These are phyloP conservation scores for Dicerorhinus sumatrensis DNA, from an alignment of 2,113 vertebrate species.

Conservation along the genomic window DNA sequence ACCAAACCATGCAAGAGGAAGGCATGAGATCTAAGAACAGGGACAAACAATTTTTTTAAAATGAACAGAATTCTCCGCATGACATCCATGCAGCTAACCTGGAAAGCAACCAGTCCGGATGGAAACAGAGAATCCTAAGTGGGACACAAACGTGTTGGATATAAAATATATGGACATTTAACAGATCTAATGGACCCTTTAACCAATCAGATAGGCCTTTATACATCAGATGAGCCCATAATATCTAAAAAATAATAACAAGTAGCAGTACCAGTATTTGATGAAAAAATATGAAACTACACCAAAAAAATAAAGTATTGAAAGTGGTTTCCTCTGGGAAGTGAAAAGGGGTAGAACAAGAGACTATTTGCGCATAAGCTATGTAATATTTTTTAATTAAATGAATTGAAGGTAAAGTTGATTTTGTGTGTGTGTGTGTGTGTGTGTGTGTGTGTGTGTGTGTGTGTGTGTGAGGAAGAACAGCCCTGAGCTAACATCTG, in stretches of 20 bases:
- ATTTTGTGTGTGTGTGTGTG: background rate
- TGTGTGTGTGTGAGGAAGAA: no score
- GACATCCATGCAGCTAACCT: background rate
- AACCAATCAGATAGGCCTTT: no score
- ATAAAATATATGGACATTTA: background rate
- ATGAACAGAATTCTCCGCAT: background rate
- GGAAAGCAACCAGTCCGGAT: background rate
- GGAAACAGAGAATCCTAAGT: background rate
- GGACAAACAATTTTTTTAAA: background rate
- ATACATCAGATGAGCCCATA: background rate
- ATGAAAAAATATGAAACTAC: background rate
- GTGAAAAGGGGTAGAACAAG: background rate
- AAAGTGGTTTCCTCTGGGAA: background rate
- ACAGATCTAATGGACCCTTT: no score
- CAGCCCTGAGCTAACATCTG: no score
- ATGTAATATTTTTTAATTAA: background rate
- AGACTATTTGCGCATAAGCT: background rate
- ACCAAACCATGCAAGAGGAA: background rate
- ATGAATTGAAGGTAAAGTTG: background rate
- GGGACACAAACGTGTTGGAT: no score
- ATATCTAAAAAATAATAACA: background rate
- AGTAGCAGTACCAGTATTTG: background rate
- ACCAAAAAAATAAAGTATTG: background rate
- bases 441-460: no score
- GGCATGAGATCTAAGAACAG: background rate